Evolutionary conservation across 2,113 vertebrate genomes (phyloP).

Genomic region (Caloenas nicobarica): DNA sequence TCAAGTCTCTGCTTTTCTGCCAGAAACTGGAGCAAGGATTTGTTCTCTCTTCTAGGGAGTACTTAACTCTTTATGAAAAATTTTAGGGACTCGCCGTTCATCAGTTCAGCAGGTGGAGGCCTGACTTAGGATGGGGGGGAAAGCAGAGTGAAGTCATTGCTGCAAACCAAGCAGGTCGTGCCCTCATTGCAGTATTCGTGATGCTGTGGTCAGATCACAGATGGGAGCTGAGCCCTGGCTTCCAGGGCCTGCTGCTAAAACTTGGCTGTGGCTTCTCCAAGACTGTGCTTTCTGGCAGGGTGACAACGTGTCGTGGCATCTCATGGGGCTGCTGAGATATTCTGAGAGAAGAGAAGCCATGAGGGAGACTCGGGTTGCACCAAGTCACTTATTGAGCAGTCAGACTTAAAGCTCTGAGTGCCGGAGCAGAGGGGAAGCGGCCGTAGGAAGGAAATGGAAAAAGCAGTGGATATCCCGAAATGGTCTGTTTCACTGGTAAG

Average conservation of each 20-base stretch:
- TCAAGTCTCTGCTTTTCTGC: background rate
- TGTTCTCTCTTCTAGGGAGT: background rate
- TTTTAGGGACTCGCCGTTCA: background rate
- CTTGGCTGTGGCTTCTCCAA: background rate
- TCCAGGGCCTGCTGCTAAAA: background rate
- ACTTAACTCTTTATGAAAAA: background rate
- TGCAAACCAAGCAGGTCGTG: background rate
- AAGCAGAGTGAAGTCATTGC: background rate
- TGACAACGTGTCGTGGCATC: fast-evolving
- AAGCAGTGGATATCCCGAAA: background rate
- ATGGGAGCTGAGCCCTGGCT: background rate
- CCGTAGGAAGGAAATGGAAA: background rate
- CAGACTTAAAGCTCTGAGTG: background rate
- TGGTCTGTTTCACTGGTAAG: background rate
- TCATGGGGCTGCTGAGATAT: background rate
- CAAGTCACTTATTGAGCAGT: background rate
- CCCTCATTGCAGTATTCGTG: background rate
- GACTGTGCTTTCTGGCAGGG: background rate
- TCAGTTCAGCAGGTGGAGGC: background rate
- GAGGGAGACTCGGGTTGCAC: background rate
- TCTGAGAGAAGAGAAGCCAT: background rate
- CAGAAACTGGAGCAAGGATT: background rate
- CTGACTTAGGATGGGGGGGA: background rate
- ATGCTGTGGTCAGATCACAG: background rate
- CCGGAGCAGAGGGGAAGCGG: background rate